Base-by-base conservation (phyloP, 2,113 vertebrate genomes). In the Eurypyga helias region DNA sequence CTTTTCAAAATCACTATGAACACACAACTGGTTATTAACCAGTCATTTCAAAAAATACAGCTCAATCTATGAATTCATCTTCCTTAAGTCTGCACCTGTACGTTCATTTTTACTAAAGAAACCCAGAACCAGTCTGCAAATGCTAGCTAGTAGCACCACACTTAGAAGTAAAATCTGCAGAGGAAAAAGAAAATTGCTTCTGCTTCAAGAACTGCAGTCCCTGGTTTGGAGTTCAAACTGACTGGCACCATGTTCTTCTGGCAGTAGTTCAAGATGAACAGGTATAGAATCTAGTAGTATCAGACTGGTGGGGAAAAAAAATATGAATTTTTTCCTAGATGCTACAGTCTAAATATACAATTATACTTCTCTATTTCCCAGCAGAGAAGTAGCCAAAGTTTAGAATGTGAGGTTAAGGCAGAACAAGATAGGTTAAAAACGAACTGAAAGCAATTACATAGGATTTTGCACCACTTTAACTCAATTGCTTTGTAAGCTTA, bases 1-100 rank as follows among this genome's bases (percentile, higher is more conserved):
- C 52, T 57, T 95, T 87, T 83, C 75, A 94, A 94, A 77, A 70
- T 86, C 58, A 62, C 65, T 64, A 36, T 52, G 58, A 94, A 65
- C 57, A 67, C 23, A 43, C 33, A 26, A 20, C 23, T 72, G n/a
- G 31, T 62, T 62, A 87, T 91, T 89, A 97, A 91, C 13, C 73
- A 62, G 61, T 23, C 41, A 83, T 62, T 84, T 81, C 0, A 60
- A 80, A 89, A 82, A 65, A 26, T 19, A n/a, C 33, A 91, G 21
- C 51, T 91, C 10, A 2, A 69, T 84, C 73, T 89, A 64, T 10
- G 93, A 43, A 72, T 87, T 67, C 36, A 31, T 89, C 69, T 91
- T 80, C 29, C 76, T 87, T 66, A 83, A 60, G 34, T 51, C 29
- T 86, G 60, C 11, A 71, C 21, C n/a, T 82, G 5, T 64, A 15